These are phyloP conservation scores for Periplaneta americana DNA, from an alignment of 1,140 invertebrate species.

Conservation along the genomic window DNA sequence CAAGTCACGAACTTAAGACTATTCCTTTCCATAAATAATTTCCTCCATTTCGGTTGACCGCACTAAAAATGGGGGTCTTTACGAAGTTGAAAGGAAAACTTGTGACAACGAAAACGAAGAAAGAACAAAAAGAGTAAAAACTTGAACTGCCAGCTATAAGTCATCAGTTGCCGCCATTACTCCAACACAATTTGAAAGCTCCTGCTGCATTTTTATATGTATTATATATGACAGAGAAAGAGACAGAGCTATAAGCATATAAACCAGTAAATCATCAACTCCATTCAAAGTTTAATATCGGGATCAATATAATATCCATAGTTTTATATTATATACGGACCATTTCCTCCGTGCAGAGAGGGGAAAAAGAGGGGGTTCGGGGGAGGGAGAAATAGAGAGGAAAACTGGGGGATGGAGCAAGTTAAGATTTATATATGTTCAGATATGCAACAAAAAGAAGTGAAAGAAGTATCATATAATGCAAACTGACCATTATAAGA, in stretches of 20 bases:
- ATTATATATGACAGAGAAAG: not conserved
- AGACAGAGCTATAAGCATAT: not conserved
- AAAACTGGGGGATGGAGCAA: not conserved
- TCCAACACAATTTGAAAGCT: not conserved
- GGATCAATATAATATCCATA: conserved; percentile 9
- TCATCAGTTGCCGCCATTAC: not conserved
- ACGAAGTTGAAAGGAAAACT: not conserved
- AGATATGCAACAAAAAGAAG: not conserved
- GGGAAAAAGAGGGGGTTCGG: not conserved
- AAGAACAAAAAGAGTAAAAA: not conserved
- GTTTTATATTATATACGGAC: conserved; percentile 10
- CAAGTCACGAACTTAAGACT: not conserved
- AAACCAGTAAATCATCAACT: conserved; percentile 5
- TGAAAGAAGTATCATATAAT: not conserved
- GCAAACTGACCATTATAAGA: not conserved
- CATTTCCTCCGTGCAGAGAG: not conserved
- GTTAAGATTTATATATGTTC: not conserved
- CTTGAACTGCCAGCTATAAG: not conserved
- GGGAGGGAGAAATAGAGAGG: not conserved
- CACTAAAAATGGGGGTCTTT: not conserved
- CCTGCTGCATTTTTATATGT: not conserved
- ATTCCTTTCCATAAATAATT: not conserved
- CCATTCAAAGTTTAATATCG: conserved; percentile 4
- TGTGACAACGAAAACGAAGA: not conserved
- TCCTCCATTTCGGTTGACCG: not conserved